These are phyloP conservation scores for Orthosia incerta DNA, from an alignment of 2,888 invertebrate species.

Conservation along the genomic window DNA sequence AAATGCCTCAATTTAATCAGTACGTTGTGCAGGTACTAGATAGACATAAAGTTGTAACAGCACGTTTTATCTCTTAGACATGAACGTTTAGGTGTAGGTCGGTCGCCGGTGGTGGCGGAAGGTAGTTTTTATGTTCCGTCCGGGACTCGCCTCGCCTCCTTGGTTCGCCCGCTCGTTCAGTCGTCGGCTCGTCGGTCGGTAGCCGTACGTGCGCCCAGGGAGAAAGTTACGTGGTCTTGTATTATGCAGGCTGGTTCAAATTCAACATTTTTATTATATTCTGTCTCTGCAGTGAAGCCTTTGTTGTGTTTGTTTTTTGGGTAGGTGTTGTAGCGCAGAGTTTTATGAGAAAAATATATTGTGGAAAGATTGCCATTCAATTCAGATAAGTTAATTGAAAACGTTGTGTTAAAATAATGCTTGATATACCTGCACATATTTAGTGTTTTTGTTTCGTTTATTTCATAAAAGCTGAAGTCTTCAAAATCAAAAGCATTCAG, in stretches of 20 bases:
- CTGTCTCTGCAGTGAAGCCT: constrained; percentile 46
- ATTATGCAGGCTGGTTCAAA: constrained; percentile 69
- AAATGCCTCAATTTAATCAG: constrained; percentile 64
- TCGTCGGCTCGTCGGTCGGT: constrained; percentile 38
- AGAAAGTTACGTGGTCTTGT: constrained; percentile 70
- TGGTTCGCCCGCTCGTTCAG: constrained; percentile 15
- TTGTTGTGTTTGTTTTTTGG: constrained; percentile 43
- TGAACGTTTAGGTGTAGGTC: constrained; percentile 64
- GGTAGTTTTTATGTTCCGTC: constrained; percentile 78
- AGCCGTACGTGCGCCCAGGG: constrained; percentile 70
- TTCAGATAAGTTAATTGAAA: neutral
- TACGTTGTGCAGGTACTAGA: constrained; percentile 39
- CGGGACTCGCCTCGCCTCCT: constrained; percentile 50
- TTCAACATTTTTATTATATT: constrained; percentile 62
- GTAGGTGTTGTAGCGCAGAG: constrained; percentile 1
- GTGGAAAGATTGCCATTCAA: neutral
- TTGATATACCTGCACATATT: neutral
- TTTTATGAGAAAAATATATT: neutral
- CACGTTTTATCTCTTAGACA: constrained; percentile 68
- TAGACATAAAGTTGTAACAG: constrained; percentile 61
- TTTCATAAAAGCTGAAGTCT: neutral
- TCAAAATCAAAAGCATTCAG: neutral
- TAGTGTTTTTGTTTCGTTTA: neutral
- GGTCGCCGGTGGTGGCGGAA: constrained; percentile 74
- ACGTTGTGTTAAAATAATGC: neutral